These are phyloP conservation scores for Chloroceryle inda DNA, from an alignment of 2,797 vertebrate genomes.

Conservation along the genomic window DNA sequence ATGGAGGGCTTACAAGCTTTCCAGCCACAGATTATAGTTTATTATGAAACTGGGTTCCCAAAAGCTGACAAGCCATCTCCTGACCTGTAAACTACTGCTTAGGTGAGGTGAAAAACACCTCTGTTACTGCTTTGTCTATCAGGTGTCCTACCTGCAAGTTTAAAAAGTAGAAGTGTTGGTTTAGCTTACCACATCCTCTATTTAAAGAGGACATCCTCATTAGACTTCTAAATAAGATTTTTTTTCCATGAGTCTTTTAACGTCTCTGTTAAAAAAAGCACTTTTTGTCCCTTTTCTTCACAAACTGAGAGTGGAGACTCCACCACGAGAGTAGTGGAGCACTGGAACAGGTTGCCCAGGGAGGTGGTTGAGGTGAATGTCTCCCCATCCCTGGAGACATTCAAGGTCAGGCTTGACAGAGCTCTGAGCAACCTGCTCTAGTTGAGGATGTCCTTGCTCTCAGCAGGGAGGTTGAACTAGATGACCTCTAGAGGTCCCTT, in stretches of 20 bases:
- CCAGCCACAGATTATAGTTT: neutral
- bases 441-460: no score
- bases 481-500: no score
- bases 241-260: rapidly evolving
- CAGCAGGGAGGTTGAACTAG: no score
- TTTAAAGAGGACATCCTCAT: neutral
- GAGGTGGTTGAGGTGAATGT: no score
- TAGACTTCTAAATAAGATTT: neutral
- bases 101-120: neutral
- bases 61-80: neutral
- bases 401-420: no score
- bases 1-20: neutral
- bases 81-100: rapidly evolving
- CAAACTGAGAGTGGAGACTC: rapidly evolving
- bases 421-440: no score
- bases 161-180: neutral
- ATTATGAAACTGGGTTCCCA: neutral
- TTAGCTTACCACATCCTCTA: neutral
- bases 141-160: neutral
- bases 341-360: no score
- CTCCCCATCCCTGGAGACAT: no score
- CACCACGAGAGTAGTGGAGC: no score
- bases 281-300: neutral
- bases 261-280: neutral
- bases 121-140: neutral